Percentiles rank a stretch among this genome's conserved stretches.
Evolutionary conservation across 1,140 invertebrate genomes (phyloP).

Genomic region (Aphelinus certus): DNA sequence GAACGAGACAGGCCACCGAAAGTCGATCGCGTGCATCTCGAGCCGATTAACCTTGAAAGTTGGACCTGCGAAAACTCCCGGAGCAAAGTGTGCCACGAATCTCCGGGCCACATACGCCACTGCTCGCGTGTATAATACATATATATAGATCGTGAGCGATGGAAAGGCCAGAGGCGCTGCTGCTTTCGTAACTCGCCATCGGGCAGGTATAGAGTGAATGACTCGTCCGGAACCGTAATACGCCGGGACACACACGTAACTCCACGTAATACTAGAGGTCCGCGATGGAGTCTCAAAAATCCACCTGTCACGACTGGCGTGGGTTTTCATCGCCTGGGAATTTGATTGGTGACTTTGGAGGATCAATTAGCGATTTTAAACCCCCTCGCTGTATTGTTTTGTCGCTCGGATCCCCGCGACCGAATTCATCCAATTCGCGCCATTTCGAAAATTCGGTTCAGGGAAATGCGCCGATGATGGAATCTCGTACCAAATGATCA

Average conservation of each 20-base stretch:
- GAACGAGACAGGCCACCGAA: background rate
- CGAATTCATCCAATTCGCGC: too few species aligned
- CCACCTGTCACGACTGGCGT: background rate
- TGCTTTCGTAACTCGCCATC: slow-evolving; percentile 19
- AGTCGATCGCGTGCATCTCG: slow-evolving; percentile 10
- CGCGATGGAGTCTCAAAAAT: background rate
- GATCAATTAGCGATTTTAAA: too few species aligned
- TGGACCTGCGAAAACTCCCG: background rate
- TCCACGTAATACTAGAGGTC: background rate
- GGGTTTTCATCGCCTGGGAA: too few species aligned
- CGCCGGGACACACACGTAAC: slow-evolving; percentile 5
- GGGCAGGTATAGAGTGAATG: background rate
- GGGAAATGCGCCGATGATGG: too few species aligned
- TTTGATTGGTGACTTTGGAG: too few species aligned
- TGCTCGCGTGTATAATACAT: background rate
- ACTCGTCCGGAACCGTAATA: slow-evolving; percentile 14
- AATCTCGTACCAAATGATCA: too few species aligned
- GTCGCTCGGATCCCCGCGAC: too few species aligned
- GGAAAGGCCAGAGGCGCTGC: background rate
- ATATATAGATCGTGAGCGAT: background rate
- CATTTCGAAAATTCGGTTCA: too few species aligned
- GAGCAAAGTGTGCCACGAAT: slow-evolving; percentile 17
- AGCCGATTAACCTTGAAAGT: slow-evolving; percentile 20
- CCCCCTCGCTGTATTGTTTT: too few species aligned
- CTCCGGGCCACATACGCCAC: background rate